A percentile compares a stretch with the other conserved stretches of the same genome.
These are phyloP conservation scores for Zosterops hypoxanthus DNA, from an alignment of 2,113 vertebrate genomes.

Conservation along the genomic window DNA sequence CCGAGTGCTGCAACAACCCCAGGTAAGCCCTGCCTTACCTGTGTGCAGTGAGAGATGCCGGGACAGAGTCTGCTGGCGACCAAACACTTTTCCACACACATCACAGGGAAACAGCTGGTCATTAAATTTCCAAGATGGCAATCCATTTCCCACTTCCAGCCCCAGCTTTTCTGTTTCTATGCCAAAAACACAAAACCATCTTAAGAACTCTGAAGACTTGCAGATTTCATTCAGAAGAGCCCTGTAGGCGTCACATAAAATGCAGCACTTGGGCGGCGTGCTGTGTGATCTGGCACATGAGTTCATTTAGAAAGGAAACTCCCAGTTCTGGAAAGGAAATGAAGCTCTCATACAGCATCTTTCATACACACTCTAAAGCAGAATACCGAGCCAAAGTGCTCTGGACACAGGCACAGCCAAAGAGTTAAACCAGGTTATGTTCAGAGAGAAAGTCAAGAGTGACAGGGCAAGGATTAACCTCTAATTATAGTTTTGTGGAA, in stretches of 20 bases:
- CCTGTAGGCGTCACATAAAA: background rate
- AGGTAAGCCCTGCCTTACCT: conserved; percentile 74
- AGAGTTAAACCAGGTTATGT: background rate
- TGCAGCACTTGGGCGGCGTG: background rate
- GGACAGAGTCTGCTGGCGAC: conserved; percentile 94
- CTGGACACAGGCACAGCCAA: background rate
- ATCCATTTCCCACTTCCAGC: conserved; percentile 87
- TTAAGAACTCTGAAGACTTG: background rate
- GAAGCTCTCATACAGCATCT: background rate
- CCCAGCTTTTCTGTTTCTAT: conserved; percentile 88
- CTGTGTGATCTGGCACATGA: background rate
- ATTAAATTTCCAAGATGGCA: conserved; percentile 88
- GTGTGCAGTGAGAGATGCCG: conserved; percentile 96
- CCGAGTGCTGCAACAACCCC: background rate
- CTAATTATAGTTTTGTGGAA: background rate
- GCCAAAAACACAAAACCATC: conserved; percentile 26
- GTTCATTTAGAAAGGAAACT: background rate
- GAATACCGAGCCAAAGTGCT: background rate
- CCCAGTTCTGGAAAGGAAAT: background rate
- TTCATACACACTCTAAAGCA: background rate
- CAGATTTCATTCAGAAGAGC: background rate
- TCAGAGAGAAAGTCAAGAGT: background rate
- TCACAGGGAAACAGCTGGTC: conserved; percentile 96
- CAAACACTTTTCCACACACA: conserved; percentile 96
- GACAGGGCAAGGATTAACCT: background rate